These are phyloP conservation scores for Acrossocheilus fasciatus DNA, from an alignment of 2,797 vertebrate genomes.

Conservation along the genomic window DNA sequence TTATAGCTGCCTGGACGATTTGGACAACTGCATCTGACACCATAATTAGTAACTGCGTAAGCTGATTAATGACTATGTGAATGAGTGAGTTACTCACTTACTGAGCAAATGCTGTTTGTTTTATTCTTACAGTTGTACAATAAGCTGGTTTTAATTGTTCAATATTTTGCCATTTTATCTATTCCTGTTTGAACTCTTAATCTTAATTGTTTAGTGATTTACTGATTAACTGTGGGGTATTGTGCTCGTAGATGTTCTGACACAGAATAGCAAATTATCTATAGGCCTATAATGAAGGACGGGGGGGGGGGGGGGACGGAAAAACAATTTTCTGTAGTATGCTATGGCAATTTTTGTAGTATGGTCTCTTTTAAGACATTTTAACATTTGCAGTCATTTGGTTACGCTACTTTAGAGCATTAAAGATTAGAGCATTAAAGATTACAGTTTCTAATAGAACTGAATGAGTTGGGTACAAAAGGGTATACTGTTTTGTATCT, in stretches of 20 bases:
- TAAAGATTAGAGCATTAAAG: neutral
- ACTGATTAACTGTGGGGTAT: neutral
- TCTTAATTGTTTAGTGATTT: neutral
- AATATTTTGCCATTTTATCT: neutral
- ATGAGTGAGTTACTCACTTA: neutral
- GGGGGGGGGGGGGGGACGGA: too few relatives aligned
- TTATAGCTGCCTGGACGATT: too few relatives aligned
- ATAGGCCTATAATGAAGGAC: neutral
- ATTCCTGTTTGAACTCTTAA: neutral
- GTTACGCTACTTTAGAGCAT: neutral
- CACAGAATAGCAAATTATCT: neutral
- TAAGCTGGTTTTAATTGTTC: neutral
- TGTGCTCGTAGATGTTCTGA: neutral
- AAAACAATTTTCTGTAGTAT: too few relatives aligned
- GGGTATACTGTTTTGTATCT: neutral
- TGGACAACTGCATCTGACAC: neutral
- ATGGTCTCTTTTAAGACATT: neutral
- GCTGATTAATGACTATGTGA: neutral
- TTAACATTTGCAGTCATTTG: neutral
- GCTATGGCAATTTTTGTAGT: neutral
- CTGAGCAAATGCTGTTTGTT: neutral
- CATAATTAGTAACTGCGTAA: neutral
- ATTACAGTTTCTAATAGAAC: neutral
- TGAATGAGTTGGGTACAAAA: neutral
- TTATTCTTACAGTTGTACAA: neutral